Conservation (phyloP, 1,140 invertebrate species). For the Vanessa tameamea region DNA sequence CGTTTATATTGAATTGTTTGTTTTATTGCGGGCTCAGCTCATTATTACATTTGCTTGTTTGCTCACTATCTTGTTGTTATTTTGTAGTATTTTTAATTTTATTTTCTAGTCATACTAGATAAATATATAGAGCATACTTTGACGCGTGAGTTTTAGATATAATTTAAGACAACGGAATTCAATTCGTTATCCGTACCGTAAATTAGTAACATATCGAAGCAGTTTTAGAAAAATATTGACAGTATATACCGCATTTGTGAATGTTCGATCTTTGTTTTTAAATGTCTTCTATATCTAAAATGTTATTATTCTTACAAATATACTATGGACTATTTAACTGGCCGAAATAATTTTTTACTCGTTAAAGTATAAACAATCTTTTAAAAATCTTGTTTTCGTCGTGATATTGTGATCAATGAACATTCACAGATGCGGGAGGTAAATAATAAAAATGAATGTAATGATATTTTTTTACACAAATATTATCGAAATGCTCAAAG, state of each 20-base stretch:
- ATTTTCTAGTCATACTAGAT: conserved; percentile 68
- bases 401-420: conserved; percentile 18
- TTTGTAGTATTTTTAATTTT: conserved; percentile 53
- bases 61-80: conserved; percentile 65
- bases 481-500: conserved; percentile 77
- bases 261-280: conserved; percentile 20
- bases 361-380: not conserved
- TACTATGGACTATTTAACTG: not conserved
- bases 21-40: conserved; percentile 71
- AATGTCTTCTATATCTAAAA: not conserved
- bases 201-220: conserved; percentile 71
- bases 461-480: conserved; percentile 77
- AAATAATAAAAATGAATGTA: conserved; percentile 49
- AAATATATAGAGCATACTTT: conserved; percentile 50
- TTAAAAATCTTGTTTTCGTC: conserved; percentile 6
- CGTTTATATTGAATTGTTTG: conserved; percentile 61
- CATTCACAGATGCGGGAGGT: conserved; percentile 51
- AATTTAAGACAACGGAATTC: conserved; percentile 50
- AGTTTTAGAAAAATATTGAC: conserved; percentile 60
- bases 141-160: conserved; percentile 47
- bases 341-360: not conserved
- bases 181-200: conserved; percentile 63
- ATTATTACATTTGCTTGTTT: conserved; percentile 67
- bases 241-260: conserved; percentile 48
- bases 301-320: not conserved